phyloP scores from a whole-genome alignment of 2,888 invertebrate species.

The Leucophora obtusa region DNA sequence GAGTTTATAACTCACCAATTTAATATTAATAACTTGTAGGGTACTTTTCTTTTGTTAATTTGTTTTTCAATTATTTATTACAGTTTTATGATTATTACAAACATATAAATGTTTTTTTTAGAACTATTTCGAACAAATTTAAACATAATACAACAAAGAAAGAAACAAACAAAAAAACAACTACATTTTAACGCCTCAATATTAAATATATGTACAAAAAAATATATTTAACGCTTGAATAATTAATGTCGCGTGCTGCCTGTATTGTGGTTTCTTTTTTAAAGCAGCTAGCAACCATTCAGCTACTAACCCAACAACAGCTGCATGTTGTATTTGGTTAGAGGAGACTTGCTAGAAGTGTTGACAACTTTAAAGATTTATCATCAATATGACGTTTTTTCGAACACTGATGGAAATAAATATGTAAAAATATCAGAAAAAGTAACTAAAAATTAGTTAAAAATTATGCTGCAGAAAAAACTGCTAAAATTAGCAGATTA shows the following conservation, averaged over 20 bases:
- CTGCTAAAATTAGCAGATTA: too few relatives aligned
- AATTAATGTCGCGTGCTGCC: constrained; percentile 66
- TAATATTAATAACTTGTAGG: not conserved
- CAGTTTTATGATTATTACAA: not conserved
- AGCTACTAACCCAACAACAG: not conserved
- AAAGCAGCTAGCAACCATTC: not conserved
- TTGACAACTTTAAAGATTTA: too few relatives aligned
- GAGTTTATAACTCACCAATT: too few relatives aligned
- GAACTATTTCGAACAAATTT: not conserved
- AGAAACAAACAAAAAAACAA: not conserved
- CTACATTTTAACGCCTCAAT: not conserved
- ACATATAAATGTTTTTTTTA: not conserved
- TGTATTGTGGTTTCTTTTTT: constrained; percentile 27
- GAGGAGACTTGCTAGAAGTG: not conserved
- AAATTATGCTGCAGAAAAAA: too few relatives aligned
- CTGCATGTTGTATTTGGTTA: not conserved
- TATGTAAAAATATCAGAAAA: too few relatives aligned
- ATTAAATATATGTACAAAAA: constrained; percentile 12
- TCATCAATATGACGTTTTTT: too few relatives aligned
- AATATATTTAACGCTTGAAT: constrained; percentile 65
- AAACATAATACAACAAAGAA: not conserved
- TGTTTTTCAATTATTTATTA: not conserved
- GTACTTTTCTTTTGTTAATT: not conserved
- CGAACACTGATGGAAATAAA: too few relatives aligned
- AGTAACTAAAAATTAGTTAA: too few relatives aligned